These are phyloP conservation scores for Drosophila asahinai DNA, from an alignment of 1,140 invertebrate genomes.

Conservation along the genomic window DNA sequence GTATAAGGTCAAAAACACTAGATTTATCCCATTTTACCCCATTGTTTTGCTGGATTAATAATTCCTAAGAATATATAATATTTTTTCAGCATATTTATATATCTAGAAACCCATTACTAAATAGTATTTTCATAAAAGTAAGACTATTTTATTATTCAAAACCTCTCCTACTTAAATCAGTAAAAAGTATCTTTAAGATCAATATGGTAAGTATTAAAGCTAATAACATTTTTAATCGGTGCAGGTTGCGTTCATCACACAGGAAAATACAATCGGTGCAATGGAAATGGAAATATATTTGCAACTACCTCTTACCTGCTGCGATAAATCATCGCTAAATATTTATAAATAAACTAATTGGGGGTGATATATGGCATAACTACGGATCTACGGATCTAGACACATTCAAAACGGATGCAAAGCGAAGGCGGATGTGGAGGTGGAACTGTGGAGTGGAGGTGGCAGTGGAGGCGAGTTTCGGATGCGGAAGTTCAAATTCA, in stretches of 20 bases:
- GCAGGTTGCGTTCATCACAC: constrained; percentile 8
- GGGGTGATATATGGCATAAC: constrained; percentile 1
- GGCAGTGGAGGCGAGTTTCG: constrained; percentile 7
- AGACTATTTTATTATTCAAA: too few species aligned
- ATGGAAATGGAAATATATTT: constrained; percentile 2
- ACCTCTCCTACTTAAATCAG: too few species aligned
- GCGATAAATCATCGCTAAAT: constrained; percentile 16
- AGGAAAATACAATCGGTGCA: constrained; percentile 18
- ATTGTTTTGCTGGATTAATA: not conserved
- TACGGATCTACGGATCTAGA: constrained; percentile 16
- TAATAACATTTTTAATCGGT: constrained; percentile 3
- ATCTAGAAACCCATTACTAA: not conserved
- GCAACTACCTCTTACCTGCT: constrained; percentile 41
- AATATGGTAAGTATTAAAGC: not conserved
- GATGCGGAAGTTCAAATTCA: constrained; percentile 24
- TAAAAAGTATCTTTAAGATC: not conserved
- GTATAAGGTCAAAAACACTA: too few species aligned
- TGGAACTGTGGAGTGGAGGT: constrained; percentile 7
- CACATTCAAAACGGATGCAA: constrained; percentile 32
- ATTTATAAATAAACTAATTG: constrained; percentile 10
- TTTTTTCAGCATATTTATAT: not conserved
- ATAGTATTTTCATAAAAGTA: too few species aligned
- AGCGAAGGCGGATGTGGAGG: constrained; percentile 11
- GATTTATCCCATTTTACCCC: too few species aligned
- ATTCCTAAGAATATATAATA: not conserved